Conservation (phyloP, 2,888 invertebrate species). For the Oligia latruncula region DNA sequence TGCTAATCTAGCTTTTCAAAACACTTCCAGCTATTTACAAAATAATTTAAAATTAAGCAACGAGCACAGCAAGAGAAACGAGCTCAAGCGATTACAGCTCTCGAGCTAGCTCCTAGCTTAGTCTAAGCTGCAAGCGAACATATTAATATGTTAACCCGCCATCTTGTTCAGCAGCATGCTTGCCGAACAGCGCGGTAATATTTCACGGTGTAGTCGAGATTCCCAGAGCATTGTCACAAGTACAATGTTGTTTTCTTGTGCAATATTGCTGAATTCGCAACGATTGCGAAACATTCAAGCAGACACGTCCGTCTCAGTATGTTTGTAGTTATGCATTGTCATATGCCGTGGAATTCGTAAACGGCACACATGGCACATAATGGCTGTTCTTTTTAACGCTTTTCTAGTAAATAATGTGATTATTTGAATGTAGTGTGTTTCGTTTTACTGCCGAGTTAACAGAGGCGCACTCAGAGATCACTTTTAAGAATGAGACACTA, state of each 20-base stretch:
- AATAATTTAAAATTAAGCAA: slow-evolving; percentile 2
- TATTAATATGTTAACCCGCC: slow-evolving; percentile 49
- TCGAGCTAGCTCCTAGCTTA: slow-evolving; percentile 4
- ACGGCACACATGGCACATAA: slow-evolving; percentile 64
- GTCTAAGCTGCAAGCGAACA: slow-evolving; percentile 32
- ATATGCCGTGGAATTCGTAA: slow-evolving; percentile 74
- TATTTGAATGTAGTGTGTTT: slow-evolving; percentile 33
- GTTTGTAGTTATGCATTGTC: slow-evolving; percentile 81
- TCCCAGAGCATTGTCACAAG: slow-evolving; percentile 84
- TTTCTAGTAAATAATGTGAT: slow-evolving; percentile 42
- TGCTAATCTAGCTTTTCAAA: neutral
- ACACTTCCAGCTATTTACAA: neutral
- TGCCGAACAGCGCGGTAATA: slow-evolving; percentile 65
- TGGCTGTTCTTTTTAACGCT: slow-evolving; percentile 54
- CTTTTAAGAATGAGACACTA: neutral
- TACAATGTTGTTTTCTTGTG: slow-evolving; percentile 87
- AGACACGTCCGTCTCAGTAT: slow-evolving; percentile 79
- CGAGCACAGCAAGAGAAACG: neutral
- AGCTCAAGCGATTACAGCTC: neutral
- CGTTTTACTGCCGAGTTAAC: neutral
- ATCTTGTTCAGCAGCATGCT: slow-evolving; percentile 52
- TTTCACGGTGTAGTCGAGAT: slow-evolving; percentile 76
- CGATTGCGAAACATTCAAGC: slow-evolving; percentile 81
- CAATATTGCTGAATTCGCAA: slow-evolving; percentile 86
- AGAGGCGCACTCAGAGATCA: neutral